Evolutionary conservation across 2,113 vertebrate species (phyloP), one percentile per base, ranked within the genome.

Genomic region (human (Homo sapiens)): DNA sequence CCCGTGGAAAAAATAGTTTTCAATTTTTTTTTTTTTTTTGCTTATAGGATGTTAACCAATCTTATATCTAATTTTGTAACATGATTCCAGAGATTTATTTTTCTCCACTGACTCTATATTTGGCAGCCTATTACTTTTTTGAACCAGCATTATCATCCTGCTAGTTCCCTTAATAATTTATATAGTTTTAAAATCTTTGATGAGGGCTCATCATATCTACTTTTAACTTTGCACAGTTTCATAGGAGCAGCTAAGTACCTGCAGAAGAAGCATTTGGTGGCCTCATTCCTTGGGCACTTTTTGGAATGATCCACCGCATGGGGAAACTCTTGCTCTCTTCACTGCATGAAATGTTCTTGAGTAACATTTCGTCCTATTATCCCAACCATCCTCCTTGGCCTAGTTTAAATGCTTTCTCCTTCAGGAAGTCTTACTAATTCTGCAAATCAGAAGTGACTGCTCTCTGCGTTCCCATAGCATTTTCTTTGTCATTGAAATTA

Each of bases 401-500:
- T 97, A 55, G 12, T 97, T 97, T 90, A 87, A 96, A 87, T 76
- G 38, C 3, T 87, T 93, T 97, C 80, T 90, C 81, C 92, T 98
- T 95, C 64, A 97, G 52, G 35, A 91, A 95, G 90, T 90, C 75
- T 88, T 85, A 70, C 92, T 96, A 96, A 94, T 95, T 94, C 84
- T 35, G 61, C 94, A 97, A 92, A 96, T 97, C 94, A 94, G 84
- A 95, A 94, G 76, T 89, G 72, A 97, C 92, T 97, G 57, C 43
- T 83, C 80, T 91, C 55, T 89, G 75, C 59, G 84, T 72, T 90
- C 81, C 68, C 83, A 81, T 2, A 96, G 48, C 30, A 61, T 68
- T 97, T 90, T 78, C 84, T 96, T 96, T 96, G 90, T 85, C 96
- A 50, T 38, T 76, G 76, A 92, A 95, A 92, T 95, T 97, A 97